phyloP scores from a whole-genome alignment of 2,888 invertebrate species.

The Nemoura dubitans region DNA sequence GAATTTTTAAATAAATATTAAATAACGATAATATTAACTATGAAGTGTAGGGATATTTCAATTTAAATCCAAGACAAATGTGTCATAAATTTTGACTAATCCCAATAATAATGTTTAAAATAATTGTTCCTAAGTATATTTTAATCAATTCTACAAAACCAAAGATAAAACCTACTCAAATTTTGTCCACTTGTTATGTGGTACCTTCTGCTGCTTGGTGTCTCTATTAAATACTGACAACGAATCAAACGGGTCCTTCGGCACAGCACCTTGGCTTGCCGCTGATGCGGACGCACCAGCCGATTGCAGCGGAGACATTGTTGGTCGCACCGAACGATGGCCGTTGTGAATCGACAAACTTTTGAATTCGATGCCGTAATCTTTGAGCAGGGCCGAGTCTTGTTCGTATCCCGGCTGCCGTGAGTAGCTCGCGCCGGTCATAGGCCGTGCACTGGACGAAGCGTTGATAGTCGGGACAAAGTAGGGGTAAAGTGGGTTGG shows the following conservation, averaged over 20 bases:
- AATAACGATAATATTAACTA: background rate
- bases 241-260: slow-evolving; percentile 50
- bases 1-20: background rate
- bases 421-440: slow-evolving; percentile 27
- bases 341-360: slow-evolving; percentile 58
- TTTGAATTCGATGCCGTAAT: slow-evolving; percentile 77
- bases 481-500: slow-evolving; percentile 64
- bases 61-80: background rate
- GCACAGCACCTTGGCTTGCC: slow-evolving; percentile 46
- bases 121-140: too few species aligned
- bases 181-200: slow-evolving; percentile 68
- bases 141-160: background rate
- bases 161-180: slow-evolving; percentile 60
- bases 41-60: background rate
- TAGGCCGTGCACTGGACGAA: slow-evolving; percentile 21
- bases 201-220: slow-evolving; percentile 58
- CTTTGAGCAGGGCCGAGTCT: slow-evolving; percentile 75
- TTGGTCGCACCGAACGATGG: background rate
- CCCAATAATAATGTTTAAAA: too few species aligned
- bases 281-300: slow-evolving; percentile 48
- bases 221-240: slow-evolving; percentile 43
- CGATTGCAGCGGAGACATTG: slow-evolving; percentile 48
- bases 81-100: background rate
- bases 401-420: slow-evolving; percentile 58
- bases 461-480: slow-evolving; percentile 53